phyloP scores from a whole-genome alignment of 2,113 vertebrate genomes.

The Lophotis ruficrista region DNA sequence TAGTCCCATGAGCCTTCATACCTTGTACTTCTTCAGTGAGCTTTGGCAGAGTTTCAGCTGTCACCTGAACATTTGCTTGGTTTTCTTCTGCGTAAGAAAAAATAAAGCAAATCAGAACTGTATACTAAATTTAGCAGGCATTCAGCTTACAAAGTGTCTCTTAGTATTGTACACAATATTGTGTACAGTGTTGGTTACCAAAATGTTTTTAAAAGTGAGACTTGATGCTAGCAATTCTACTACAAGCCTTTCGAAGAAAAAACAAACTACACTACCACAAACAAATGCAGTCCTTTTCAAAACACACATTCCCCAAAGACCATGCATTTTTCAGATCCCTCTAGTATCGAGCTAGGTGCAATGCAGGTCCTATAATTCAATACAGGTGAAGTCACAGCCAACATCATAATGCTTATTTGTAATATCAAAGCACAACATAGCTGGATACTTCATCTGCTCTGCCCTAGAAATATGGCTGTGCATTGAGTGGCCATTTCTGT shows the following conservation, averaged over 20 bases:
- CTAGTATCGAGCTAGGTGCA: neutral
- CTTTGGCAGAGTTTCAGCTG: conserved; percentile 62
- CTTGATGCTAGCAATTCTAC: neutral
- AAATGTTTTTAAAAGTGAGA: neutral
- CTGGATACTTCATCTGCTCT: neutral
- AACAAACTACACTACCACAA: neutral
- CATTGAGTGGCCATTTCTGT: neutral
- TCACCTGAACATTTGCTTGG: conserved; percentile 67
- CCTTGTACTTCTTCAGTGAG: conserved; percentile 66
- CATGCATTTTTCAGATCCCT: neutral
- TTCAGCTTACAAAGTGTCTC: neutral
- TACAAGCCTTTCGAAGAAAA: neutral
- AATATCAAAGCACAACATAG: neutral
- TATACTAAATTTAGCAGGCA: neutral
- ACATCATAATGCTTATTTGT: neutral
- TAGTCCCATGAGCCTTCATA: conserved; percentile 72
- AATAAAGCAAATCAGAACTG: conserved; percentile 41
- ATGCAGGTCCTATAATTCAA: neutral
- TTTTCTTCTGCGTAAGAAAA: conserved; percentile 59
- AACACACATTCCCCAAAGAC: neutral
- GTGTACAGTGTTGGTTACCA: neutral
- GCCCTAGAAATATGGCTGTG: neutral
- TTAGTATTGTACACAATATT: neutral
- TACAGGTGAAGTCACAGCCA: neutral
- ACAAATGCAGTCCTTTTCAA: neutral